Evolutionary conservation across 2,797 vertebrate genomes (phyloP), one percentile per base, ranked within the genome.

Genomic region (Hafferia zeledoni): DNA sequence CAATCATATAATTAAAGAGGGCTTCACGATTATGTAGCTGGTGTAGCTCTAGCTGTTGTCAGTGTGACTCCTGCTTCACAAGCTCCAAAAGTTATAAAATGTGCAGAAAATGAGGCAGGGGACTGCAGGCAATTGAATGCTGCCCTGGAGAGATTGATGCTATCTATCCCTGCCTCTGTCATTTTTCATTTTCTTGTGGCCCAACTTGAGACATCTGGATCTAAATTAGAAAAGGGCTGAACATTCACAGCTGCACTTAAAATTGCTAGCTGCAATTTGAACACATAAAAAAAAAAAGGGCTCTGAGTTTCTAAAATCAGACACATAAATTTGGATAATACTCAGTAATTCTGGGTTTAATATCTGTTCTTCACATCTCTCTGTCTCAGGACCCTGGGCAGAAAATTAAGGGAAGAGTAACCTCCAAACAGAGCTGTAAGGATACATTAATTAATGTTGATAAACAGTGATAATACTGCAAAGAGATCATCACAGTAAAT

Each of bases 171-270:
- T 74, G 39, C 47, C 63, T 82, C 83, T 82, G 94, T 90, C 90
- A 86, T 84, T 90, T 82, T 76, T 75, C 55, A 79, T 96, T 94
- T 94, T 84, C 83, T 70, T 91, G 60, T 28, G 44, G 83, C 83
- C 89, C 90, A 74, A 5, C 0, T 3, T 88, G 64, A 95, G 93
- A 84, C 88, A 93, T 90, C 56, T 89, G 86, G 44, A 81, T 72
- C 93, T 93, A 63, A 91, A 92, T 87, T 89, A 90, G 90, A 92
- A 83, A 79, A 90, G 63, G 60, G 52, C 43, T 87, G 72, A 95
- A 52, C 44, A 18, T 78, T 89, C 70, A 79, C 94, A 94, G 90
- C 90, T 93, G 86, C 92, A 84, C 33, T 89, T 88, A 84, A 93
- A 93, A 77, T 76, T 90, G 53, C 63, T 86, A 82, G 69, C 55